phyloP scores from a whole-genome alignment of 2,888 invertebrate genomes.

The Caenorhabditis sulstoni region DNA sequence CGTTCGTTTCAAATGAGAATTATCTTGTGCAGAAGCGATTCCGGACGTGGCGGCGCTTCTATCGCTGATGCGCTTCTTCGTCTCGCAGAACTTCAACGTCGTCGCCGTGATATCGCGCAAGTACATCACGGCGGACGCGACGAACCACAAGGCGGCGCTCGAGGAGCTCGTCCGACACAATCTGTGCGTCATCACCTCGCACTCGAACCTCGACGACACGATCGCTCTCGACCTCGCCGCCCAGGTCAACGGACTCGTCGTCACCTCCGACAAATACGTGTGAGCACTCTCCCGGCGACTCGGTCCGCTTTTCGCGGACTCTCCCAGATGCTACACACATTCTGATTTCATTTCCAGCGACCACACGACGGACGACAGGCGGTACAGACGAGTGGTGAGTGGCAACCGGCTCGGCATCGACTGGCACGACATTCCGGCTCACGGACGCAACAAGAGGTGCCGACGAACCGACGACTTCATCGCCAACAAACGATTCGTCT shows the following conservation, averaged over 20 bases:
- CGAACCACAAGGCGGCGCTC: constrained; percentile 41
- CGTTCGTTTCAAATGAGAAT: too few relatives aligned
- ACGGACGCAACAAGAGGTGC: not conserved
- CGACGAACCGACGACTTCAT: constrained; percentile 14
- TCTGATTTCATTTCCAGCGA: constrained; percentile 13
- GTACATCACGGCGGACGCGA: constrained; percentile 11
- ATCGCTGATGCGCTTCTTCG: constrained; percentile 44
- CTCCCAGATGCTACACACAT: too few relatives aligned
- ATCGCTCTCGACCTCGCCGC: constrained; percentile 44
- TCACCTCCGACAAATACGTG: constrained; percentile 35
- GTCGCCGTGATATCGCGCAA: constrained; percentile 44
- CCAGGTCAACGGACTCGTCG: constrained; percentile 47
- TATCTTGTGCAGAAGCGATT: constrained; percentile 9
- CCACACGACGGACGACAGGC: not conserved
- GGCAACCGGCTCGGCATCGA: constrained; percentile 26
- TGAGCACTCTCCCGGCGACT: too few relatives aligned
- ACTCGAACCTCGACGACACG: constrained; percentile 44
- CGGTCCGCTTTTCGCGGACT: too few relatives aligned
- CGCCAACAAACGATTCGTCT: constrained; percentile 17
- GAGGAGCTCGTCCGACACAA: constrained; percentile 32
- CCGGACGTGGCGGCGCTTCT: constrained; percentile 53
- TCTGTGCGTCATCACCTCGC: constrained; percentile 10
- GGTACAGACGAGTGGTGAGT: constrained; percentile 15
- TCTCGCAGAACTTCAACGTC: constrained; percentile 34
- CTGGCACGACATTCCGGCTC: constrained; percentile 6